Percentiles rank a stretch among this genome's conserved stretches.
Evolutionary conservation across 1,140 invertebrate genomes (phyloP).

Genomic region (Reticulitermes speratus): DNA sequence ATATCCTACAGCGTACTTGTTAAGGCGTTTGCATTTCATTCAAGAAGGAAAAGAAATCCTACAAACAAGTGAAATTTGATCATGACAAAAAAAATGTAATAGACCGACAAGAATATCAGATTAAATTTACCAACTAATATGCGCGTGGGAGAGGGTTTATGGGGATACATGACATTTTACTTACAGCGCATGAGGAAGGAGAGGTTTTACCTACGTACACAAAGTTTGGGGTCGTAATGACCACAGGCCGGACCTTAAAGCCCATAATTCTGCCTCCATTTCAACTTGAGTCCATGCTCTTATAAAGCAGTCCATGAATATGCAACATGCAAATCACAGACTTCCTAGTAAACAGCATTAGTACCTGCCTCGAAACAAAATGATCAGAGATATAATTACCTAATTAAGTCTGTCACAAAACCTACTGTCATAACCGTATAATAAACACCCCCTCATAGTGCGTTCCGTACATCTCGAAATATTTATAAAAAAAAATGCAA

Average conservation of each 20-base stretch:
- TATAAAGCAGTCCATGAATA: slow-evolving; percentile 13
- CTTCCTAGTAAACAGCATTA: not conserved
- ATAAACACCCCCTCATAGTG: too few species aligned
- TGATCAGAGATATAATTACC: not conserved
- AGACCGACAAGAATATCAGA: too few species aligned
- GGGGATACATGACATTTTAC: not conserved
- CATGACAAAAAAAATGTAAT: too few species aligned
- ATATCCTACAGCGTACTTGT: too few species aligned
- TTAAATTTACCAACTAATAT: too few species aligned
- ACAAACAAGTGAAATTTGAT: too few species aligned
- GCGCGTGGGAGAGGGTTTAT: not conserved
- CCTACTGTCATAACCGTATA: not conserved
- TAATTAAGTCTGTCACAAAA: not conserved
- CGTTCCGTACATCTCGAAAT: too few species aligned
- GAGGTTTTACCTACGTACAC: not conserved
- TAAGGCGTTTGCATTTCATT: too few species aligned
- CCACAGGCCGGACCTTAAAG: not conserved
- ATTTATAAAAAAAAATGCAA: too few species aligned
- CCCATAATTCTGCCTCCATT: slow-evolving; percentile 3
- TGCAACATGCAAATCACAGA: slow-evolving; percentile 7
- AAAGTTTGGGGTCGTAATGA: not conserved
- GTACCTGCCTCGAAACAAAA: not conserved
- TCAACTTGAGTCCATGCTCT: not conserved
- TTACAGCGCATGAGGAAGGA: not conserved
- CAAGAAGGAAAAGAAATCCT: too few species aligned